Conservation (phyloP, 2,797 vertebrate genomes). For the Garrulus glandarius region DNA sequence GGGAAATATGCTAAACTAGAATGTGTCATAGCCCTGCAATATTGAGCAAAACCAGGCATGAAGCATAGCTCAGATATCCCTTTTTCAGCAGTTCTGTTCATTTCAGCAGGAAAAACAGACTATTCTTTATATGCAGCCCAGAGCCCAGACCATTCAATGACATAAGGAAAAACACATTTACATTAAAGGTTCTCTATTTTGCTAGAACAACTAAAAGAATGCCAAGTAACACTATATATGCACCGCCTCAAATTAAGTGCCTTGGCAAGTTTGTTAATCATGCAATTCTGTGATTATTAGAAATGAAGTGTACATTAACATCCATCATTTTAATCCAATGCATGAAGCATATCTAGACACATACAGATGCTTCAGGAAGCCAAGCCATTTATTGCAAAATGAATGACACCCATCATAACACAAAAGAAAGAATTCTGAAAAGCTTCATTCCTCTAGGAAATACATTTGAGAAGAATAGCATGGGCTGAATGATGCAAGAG, state of each 20-base stretch:
- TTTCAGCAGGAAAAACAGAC: neutral
- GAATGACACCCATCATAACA: neutral
- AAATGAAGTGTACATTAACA: neutral
- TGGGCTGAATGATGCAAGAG: neutral
- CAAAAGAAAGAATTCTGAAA: neutral
- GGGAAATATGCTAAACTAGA: neutral
- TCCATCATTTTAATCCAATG: neutral
- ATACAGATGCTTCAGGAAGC: neutral
- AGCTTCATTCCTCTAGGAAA: neutral
- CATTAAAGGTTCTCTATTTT: neutral
- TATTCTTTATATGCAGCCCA: neutral
- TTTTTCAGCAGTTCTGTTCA: neutral
- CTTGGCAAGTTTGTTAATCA: neutral
- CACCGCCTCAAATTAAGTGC: slow-evolving; percentile 11
- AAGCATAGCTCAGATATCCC: neutral
- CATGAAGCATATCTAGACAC: neutral
- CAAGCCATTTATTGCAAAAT: neutral
- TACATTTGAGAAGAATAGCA: neutral
- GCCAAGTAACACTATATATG: neutral
- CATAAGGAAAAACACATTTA: neutral
- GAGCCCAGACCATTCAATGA: neutral
- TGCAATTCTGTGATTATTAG: neutral
- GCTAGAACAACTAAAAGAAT: slow-evolving; percentile 33
- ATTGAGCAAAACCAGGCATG: neutral
- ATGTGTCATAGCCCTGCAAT: neutral